phyloP scores from a whole-genome alignment of 2,888 invertebrate species.

The Hecatera dysodea region DNA sequence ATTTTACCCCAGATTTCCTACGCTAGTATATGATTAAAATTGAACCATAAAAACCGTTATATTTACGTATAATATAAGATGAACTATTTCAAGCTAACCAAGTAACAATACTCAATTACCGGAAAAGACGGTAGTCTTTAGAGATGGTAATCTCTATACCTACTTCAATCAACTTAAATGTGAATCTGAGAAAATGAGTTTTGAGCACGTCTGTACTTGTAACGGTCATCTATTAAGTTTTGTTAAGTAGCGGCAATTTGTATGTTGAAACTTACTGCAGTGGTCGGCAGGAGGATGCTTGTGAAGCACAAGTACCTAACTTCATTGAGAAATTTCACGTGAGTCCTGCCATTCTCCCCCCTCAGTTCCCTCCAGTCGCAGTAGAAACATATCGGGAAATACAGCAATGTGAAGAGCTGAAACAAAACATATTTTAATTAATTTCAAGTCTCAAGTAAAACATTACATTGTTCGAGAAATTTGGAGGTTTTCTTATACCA shows the following conservation, averaged over 20 bases:
- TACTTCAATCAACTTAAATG: neutral
- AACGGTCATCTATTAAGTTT: slow-evolving; percentile 16
- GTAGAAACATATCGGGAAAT: slow-evolving; percentile 79
- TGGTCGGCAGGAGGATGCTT: slow-evolving; percentile 80
- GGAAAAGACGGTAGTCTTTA: neutral
- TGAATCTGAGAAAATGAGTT: neutral
- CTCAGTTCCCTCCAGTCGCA: slow-evolving; percentile 80
- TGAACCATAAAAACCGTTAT: neutral
- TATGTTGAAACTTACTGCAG: slow-evolving; percentile 75
- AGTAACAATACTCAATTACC: neutral
- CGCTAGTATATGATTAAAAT: slow-evolving; percentile 1
- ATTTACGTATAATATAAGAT: neutral
- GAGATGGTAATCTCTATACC: too few relatives aligned
- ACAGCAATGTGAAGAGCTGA: slow-evolving; percentile 77
- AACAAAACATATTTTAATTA: slow-evolving; percentile 63
- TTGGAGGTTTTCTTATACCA: slow-evolving; percentile 31
- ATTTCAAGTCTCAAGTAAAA: slow-evolving; percentile 23
- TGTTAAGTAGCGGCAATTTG: slow-evolving; percentile 49
- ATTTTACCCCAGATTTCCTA: neutral
- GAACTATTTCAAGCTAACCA: neutral
- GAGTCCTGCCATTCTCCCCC: slow-evolving; percentile 61
- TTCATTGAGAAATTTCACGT: slow-evolving; percentile 75
- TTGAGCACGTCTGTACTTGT: slow-evolving; percentile 1
- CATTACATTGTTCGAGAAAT: slow-evolving; percentile 26
- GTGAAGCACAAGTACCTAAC: slow-evolving; percentile 78